phyloP scores from a whole-genome alignment of 2,113 vertebrate genomes.

The Setophaga kirtlandii region DNA sequence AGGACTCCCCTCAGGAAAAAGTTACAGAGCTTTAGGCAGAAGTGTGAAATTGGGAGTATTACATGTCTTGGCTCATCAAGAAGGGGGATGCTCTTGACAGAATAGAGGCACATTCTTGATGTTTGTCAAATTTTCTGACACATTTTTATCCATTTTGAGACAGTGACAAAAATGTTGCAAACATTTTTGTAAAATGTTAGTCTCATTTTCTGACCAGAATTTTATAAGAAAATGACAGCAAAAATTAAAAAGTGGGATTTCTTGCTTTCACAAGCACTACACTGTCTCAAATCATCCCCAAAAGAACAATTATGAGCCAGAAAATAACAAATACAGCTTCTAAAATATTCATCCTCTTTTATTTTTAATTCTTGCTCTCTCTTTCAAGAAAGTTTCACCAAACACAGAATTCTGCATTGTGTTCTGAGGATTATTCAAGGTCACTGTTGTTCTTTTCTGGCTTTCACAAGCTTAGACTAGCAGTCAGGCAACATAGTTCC shows the following conservation, averaged over 20 bases:
- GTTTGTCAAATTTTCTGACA: conserved; percentile 60
- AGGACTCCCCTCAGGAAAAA: not conserved
- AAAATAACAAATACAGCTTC: not conserved
- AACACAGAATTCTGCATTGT: not conserved
- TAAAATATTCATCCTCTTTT: not conserved
- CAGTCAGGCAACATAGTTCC: not conserved
- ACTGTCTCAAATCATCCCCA: not conserved
- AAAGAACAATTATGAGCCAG: not conserved
- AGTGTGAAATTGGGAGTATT: conserved; percentile 39
- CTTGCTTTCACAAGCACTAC: not conserved
- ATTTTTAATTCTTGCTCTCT: not conserved
- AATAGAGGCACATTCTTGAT: conserved; percentile 23
- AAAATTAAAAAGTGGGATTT: conserved; percentile 4
- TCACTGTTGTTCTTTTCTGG: not conserved
- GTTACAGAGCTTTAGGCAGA: conserved; percentile 20
- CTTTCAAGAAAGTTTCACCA: not conserved
- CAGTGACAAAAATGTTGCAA: conserved; percentile 28
- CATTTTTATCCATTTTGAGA: conserved; percentile 56
- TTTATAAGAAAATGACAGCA: conserved; percentile 11
- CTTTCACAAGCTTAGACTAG: not conserved
- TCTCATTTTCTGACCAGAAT: conserved; percentile 44
- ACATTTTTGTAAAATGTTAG: conserved; percentile 34
- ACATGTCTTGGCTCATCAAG: conserved; percentile 56
- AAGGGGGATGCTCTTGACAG: conserved; percentile 57
- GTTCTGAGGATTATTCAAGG: not conserved